These are phyloP conservation scores for Polyommatus iphigenia DNA, from an alignment of 2,888 invertebrate species.

Conservation along the genomic window DNA sequence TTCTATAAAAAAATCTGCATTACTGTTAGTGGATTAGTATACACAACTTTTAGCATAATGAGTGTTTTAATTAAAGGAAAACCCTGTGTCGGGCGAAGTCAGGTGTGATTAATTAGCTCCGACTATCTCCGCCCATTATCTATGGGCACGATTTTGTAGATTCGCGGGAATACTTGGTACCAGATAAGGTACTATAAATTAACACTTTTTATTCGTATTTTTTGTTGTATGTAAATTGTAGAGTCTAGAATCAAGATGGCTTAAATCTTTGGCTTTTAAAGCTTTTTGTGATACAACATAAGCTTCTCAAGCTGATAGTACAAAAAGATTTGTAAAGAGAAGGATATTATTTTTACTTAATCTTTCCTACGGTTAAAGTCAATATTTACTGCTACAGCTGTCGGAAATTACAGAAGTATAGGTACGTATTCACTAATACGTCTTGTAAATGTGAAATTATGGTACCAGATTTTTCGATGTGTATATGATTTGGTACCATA, in stretches of 20 bases:
- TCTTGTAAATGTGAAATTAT: too few relatives aligned
- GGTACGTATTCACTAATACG: too few relatives aligned
- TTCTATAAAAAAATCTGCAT: neutral
- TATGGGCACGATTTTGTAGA: slow-evolving; percentile 68
- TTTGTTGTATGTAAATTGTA: neutral
- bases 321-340: too few relatives aligned
- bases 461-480: too few relatives aligned
- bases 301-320: too few relatives aligned
- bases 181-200: slow-evolving; percentile 34
- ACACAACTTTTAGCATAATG: slow-evolving; percentile 44
- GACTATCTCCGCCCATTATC: slow-evolving; percentile 67
- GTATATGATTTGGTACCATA: too few relatives aligned
- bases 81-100: slow-evolving; percentile 46
- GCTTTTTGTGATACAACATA: too few relatives aligned
- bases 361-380: too few relatives aligned
- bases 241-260: neutral
- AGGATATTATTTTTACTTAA: too few relatives aligned
- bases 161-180: slow-evolving; percentile 48
- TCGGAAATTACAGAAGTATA: too few relatives aligned
- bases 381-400: too few relatives aligned
- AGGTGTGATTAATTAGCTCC: slow-evolving; percentile 66
- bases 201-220: slow-evolving; percentile 7
- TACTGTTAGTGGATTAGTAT: neutral
- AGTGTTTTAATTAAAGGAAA: slow-evolving; percentile 65
- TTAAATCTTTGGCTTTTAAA: too few relatives aligned